phyloP scores from a whole-genome alignment of 2,113 vertebrate genomes.

The Sapajus apella region DNA sequence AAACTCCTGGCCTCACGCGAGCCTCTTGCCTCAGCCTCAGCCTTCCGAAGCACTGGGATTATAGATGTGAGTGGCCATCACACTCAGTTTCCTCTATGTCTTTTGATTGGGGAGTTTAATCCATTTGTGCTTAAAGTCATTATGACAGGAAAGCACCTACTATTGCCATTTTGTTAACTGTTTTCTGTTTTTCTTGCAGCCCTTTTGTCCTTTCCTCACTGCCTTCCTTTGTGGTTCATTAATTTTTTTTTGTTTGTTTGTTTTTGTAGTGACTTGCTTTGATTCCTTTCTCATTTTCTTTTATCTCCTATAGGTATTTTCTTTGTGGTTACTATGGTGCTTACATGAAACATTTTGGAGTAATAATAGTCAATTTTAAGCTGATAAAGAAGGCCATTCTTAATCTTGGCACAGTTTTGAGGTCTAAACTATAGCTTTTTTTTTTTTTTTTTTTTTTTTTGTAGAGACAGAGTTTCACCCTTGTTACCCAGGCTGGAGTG shows the following conservation, averaged over 20 bases:
- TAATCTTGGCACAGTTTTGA: constrained; percentile 32
- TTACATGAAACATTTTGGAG: not conserved
- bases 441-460: constrained; percentile 7
- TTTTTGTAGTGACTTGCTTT: not conserved
- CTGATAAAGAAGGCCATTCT: not conserved
- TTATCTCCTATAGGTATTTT: not conserved
- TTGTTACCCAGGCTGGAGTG: no score
- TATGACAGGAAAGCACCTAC: not conserved
- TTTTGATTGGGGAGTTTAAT: not conserved
- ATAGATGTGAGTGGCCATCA: no score
- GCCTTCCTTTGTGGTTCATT: not conserved
- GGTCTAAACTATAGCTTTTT: constrained; percentile 10
- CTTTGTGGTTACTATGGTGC: not conserved
- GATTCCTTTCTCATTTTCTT: not conserved
- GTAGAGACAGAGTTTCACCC: not conserved
- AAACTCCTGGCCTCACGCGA: no score
- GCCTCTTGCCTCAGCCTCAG: no score
- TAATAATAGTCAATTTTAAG: not conserved
- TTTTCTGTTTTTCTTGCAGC: not conserved
- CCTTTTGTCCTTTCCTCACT: not conserved
- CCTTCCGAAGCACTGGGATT: no score
- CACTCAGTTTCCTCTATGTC: not conserved
- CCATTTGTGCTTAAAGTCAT: not conserved
- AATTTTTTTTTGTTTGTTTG: not conserved
- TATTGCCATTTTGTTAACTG: not conserved